phyloP scores from a whole-genome alignment of 1,140 invertebrate genomes.

The Papilio glaucus region DNA sequence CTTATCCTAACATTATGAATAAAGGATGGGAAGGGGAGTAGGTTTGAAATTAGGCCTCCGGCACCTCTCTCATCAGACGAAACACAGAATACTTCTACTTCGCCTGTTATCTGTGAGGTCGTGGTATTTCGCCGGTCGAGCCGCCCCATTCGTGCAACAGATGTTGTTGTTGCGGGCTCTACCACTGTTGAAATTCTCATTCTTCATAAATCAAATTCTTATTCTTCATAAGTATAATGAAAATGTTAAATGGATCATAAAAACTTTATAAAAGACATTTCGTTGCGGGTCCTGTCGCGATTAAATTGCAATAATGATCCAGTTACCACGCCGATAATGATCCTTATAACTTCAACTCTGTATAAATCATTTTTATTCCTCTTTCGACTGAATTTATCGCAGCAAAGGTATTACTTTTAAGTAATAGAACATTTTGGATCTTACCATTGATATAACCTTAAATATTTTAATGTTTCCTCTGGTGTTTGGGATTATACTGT shows the following conservation, averaged over 20 bases:
- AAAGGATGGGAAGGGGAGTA: no score
- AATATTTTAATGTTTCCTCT: background rate
- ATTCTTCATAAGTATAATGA: constrained; percentile 1
- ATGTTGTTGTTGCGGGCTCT: no score
- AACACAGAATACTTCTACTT: no score
- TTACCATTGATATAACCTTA: background rate
- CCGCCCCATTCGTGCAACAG: no score
- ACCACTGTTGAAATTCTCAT: no score
- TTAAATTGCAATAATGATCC: constrained; percentile 16
- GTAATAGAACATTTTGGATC: constrained; percentile 1
- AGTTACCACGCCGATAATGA: constrained; percentile 15
- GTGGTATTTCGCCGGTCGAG: no score
- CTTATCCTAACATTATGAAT: no score
- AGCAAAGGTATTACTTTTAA: background rate
- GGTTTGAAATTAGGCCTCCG: no score
- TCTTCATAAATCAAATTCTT: no score
- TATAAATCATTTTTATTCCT: constrained; percentile 25
- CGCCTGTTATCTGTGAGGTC: no score
- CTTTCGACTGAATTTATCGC: background rate
- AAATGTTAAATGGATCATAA: constrained; percentile 10
- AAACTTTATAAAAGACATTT: background rate
- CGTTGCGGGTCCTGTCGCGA: background rate
- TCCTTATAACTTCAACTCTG: constrained; percentile 7
- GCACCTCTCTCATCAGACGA: no score
- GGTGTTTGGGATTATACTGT: background rate